Conservation (phyloP, 2,888 invertebrate genomes). For the Spilarctia lutea region DNA sequence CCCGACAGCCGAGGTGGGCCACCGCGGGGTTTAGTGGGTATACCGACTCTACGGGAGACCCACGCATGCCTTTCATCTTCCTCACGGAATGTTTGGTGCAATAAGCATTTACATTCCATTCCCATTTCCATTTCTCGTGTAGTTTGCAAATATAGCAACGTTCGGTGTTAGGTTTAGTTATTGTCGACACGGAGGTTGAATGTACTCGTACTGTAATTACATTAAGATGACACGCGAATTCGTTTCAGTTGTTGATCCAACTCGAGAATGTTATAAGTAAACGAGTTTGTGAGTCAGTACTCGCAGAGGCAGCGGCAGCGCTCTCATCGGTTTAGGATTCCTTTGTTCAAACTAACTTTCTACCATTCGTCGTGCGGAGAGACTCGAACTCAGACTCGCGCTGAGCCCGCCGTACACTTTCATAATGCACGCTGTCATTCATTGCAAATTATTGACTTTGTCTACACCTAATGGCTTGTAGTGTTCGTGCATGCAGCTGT, state of each 20-base stretch:
- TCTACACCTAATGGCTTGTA: neutral
- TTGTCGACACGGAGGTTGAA: neutral
- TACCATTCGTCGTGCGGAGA: constrained; percentile 16
- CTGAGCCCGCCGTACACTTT: constrained; percentile 7
- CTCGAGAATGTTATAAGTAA: constrained; percentile 18
- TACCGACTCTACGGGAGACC: too few species aligned
- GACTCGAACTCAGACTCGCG: neutral
- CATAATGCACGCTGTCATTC: constrained; percentile 10
- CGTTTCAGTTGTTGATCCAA: constrained; percentile 8
- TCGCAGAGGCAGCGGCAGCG: neutral
- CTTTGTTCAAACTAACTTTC: constrained; percentile 49
- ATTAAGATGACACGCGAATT: constrained; percentile 16
- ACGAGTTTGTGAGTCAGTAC: constrained; percentile 46
- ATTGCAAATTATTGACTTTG: constrained; percentile 5
- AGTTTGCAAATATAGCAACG: too few species aligned
- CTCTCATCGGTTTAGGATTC: constrained; percentile 34
- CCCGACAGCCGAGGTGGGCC: too few species aligned
- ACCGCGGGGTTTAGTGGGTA: too few species aligned
- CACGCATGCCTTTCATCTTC: too few species aligned
- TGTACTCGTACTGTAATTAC: constrained; percentile 10
- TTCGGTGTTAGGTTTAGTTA: neutral
- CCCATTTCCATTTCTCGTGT: neutral
- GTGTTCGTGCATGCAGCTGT: neutral
- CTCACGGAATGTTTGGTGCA: too few species aligned
- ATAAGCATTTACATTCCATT: too few species aligned